These are phyloP conservation scores for Chelonus formosanus DNA, from an alignment of 2,888 invertebrate genomes.

Conservation along the genomic window DNA sequence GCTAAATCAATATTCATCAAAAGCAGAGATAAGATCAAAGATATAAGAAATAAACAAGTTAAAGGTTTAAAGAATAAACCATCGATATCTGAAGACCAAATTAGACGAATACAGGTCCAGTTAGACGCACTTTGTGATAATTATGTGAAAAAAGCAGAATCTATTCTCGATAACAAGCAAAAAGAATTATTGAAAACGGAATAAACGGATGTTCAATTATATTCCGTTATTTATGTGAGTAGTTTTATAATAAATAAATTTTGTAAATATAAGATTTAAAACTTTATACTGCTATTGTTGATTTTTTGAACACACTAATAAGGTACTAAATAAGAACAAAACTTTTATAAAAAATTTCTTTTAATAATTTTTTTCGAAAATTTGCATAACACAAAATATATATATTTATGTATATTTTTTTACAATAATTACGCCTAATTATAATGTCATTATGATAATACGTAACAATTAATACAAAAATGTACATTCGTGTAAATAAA, in stretches of 20 bases:
- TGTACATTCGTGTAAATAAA: constrained; percentile 48
- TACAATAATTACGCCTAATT: constrained; percentile 62
- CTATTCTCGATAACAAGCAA: constrained; percentile 75
- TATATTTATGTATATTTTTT: constrained; percentile 37
- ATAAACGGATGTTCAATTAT: constrained; percentile 21
- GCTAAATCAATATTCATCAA: constrained; percentile 84
- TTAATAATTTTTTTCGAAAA: constrained; percentile 3
- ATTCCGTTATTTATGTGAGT: too few relatives aligned
- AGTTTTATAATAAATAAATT: too few relatives aligned
- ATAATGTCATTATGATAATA: constrained; percentile 54
- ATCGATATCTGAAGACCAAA: constrained; percentile 76
- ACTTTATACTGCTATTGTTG: too few relatives aligned
- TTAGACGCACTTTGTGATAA: constrained; percentile 75
- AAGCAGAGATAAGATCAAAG: constrained; percentile 79
- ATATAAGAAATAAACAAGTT: constrained; percentile 77
- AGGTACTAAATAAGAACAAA: too few relatives aligned
- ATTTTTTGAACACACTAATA: too few relatives aligned
- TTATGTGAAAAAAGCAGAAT: constrained; percentile 73
- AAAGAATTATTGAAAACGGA: constrained; percentile 75
- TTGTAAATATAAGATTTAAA: too few relatives aligned
- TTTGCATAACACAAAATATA: background rate
- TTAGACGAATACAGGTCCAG: constrained; percentile 75
- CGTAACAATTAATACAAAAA: constrained; percentile 54
- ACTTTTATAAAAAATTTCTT: background rate
- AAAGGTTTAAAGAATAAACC: constrained; percentile 77